phyloP scores from a whole-genome alignment of 2,797 vertebrate species.

The Sebastes iracundus region DNA sequence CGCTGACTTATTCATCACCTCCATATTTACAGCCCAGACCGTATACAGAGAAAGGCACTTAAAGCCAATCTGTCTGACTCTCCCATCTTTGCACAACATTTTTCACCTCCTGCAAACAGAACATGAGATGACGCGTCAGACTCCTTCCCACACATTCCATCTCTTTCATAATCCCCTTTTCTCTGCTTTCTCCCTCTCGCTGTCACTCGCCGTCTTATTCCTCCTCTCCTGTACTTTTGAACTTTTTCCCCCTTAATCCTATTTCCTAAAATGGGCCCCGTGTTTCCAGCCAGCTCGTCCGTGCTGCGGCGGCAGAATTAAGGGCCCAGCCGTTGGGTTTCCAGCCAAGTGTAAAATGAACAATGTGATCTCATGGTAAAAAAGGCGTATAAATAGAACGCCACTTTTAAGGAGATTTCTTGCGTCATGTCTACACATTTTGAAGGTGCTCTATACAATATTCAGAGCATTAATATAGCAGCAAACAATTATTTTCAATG shows the following conservation, averaged over 20 bases:
- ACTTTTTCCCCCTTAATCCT: conserved; percentile 67
- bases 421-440: too few species aligned
- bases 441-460: too few species aligned
- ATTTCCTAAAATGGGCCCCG: conserved; percentile 66
- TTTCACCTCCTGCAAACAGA: conserved; percentile 53
- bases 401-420: neutral
- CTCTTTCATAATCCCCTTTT: conserved; percentile 45
- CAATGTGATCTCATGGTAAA: neutral
- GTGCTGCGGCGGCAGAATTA: conserved; percentile 47
- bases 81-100: conserved; percentile 40
- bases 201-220: conserved; percentile 45
- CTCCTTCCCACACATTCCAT: conserved; percentile 60
- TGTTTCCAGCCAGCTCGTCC: conserved; percentile 43
- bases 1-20: conserved; percentile 66
- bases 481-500: too few species aligned
- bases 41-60: conserved; percentile 36
- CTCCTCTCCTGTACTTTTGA: conserved; percentile 54
- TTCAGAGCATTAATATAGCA: too few species aligned
- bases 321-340: conserved; percentile 23
- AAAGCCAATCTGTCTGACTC: conserved; percentile 52
- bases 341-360: conserved; percentile 57
- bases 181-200: conserved; percentile 20
- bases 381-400: neutral
- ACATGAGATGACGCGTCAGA: conserved; percentile 46
- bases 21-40: conserved; percentile 51